A percentile compares a stretch with the other conserved stretches of the same genome.
phyloP scores from a whole-genome alignment of 1,140 invertebrate species.

The Drosophila athabasca region DNA sequence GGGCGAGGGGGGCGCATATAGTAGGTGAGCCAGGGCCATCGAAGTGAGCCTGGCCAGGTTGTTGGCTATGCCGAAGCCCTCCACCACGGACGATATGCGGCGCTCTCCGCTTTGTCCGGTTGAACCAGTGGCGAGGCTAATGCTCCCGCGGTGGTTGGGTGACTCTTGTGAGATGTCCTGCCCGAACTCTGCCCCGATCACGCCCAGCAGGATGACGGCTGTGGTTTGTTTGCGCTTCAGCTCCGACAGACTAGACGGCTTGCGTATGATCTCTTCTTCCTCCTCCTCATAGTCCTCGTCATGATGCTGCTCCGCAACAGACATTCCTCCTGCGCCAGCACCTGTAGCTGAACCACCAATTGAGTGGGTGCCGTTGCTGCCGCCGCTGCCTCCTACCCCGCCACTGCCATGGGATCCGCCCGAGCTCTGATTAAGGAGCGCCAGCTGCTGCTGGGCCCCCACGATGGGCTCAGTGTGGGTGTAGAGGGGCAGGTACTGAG shows the following conservation, averaged over 20 bases:
- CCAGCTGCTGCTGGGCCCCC: slow-evolving; percentile 83
- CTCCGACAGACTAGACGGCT: slow-evolving; percentile 93
- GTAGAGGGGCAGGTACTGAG: slow-evolving; percentile 95
- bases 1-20: slow-evolving; percentile 92
- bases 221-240: slow-evolving; percentile 97
- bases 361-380: not conserved
- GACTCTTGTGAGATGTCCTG: slow-evolving; percentile 91
- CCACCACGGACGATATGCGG: slow-evolving; percentile 92
- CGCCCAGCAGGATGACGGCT: slow-evolving; percentile 97
- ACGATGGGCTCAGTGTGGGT: slow-evolving; percentile 89
- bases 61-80: slow-evolving; percentile 96
- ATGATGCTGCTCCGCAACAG: slow-evolving; percentile 47
- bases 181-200: slow-evolving; percentile 99
- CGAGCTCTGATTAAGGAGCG: slow-evolving; percentile 79
- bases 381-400: slow-evolving; percentile 6
- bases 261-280: slow-evolving; percentile 90
- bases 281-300: slow-evolving; percentile 92
- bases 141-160: slow-evolving; percentile 76
- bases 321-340: slow-evolving; percentile 3
- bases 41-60: slow-evolving; percentile 95
- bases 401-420: slow-evolving; percentile 20
- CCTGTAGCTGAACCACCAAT: slow-evolving; percentile 8
- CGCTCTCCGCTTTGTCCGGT: slow-evolving; percentile 83
- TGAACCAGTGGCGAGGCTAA: slow-evolving; percentile 82
- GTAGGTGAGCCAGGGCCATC: slow-evolving; percentile 95